Percentiles rank a stretch among this genome's conserved stretches.
Evolutionary conservation across 2,113 vertebrate genomes (phyloP).

Genomic region (Puntigrus tetrazona): DNA sequence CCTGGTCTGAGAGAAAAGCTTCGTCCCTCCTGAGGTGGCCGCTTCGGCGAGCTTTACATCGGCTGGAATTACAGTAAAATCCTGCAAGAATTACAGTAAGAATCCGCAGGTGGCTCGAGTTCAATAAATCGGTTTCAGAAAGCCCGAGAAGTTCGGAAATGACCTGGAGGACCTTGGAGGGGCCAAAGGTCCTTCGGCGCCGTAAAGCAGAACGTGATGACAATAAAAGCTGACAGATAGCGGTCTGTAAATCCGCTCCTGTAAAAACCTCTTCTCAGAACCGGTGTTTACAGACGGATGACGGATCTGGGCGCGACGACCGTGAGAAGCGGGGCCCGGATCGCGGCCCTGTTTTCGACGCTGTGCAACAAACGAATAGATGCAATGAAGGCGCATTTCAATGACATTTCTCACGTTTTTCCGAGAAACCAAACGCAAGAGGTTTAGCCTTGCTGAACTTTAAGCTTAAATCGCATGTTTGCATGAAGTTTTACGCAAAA

Average conservation of each 20-base stretch:
- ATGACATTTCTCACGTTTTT: not conserved
- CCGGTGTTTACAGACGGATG: not conserved
- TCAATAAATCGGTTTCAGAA: too few relatives aligned
- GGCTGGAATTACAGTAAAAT: not conserved
- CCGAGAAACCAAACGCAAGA: too few relatives aligned
- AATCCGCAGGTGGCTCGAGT: not conserved
- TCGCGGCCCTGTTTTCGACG: too few relatives aligned
- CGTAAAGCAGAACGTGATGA: constrained; percentile 66
- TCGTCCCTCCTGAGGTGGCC: too few relatives aligned
- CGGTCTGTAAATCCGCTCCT: constrained; percentile 42
- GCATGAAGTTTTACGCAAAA: too few relatives aligned
- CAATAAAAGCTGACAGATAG: constrained; percentile 70
- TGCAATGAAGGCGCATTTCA: too few relatives aligned
- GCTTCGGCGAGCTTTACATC: not conserved
- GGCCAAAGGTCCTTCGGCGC: constrained; percentile 68
- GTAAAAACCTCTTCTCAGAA: constrained; percentile 29
- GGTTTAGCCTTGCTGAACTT: too few relatives aligned
- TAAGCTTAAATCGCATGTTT: too few relatives aligned
- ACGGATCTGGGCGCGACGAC: not conserved
- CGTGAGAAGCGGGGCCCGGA: not conserved
- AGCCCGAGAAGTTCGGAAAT: too few relatives aligned
- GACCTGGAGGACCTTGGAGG: constrained; percentile 30
- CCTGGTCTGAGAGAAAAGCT: not conserved
- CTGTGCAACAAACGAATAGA: too few relatives aligned
- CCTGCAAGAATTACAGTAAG: too few relatives aligned